Evolutionary conservation across 2,113 vertebrate species (phyloP).

Genomic region (Microcebus griseorufus): DNA sequence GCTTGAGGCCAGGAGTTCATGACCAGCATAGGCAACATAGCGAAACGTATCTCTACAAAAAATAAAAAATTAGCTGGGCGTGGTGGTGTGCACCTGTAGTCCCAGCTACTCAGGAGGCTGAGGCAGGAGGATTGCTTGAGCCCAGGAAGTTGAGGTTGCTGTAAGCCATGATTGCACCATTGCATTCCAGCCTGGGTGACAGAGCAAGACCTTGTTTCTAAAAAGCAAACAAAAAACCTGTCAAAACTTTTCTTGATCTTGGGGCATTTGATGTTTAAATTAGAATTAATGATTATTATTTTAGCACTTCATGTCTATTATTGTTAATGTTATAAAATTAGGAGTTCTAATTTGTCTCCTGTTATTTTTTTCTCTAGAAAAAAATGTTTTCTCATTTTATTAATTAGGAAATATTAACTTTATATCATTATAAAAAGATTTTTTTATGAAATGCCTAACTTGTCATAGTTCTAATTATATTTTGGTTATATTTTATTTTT

Average conservation of each 20-base stretch:
- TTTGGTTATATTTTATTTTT: constrained; percentile 69
- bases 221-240: background rate
- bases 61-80: too few species aligned
- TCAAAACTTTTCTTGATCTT: background rate
- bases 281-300: background rate
- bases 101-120: too few species aligned
- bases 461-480: constrained; percentile 39
- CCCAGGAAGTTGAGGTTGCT: too few species aligned
- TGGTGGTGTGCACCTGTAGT: too few species aligned
- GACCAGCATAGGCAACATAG: too few species aligned
- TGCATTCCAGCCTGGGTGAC: too few species aligned
- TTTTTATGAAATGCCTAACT: constrained; percentile 56
- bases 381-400: constrained; percentile 17
- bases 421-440: constrained; percentile 7
- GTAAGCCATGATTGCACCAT: too few species aligned
- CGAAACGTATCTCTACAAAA: too few species aligned
- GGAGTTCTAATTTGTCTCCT: constrained; percentile 26
- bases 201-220: too few species aligned
- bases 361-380: constrained; percentile 26
- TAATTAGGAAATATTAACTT: background rate
- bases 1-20: too few species aligned
- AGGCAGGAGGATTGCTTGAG: too few species aligned
- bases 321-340: background rate
- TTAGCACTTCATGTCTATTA: background rate
- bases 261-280: constrained; percentile 9